Evolutionary conservation across 2,113 vertebrate genomes (phyloP), one percentile per base, ranked within the genome.

Genomic region (Limanda limanda): DNA sequence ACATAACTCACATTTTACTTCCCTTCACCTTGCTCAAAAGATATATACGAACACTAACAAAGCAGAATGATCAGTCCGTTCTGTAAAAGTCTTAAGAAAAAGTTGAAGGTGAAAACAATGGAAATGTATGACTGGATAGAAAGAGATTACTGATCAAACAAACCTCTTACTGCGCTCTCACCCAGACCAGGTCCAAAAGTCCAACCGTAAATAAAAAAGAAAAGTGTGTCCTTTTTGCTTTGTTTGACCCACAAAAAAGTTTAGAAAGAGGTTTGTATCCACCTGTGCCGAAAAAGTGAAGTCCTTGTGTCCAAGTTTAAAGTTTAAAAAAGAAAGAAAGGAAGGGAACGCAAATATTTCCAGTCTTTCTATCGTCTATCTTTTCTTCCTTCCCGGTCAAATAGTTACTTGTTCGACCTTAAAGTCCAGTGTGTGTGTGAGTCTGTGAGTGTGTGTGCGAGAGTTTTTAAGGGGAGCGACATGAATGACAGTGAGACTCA

Each of bases 181-280:
- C 76, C 35, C 54, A 86, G 85, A 88, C 86, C 76, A 76, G 71
- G 87, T 92, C 88, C 88, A 88, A 92, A 91, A 82, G 92, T 93
- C 88, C 89, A 88, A 18, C 66, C 72, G 60, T 64, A 79, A 74
- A 60, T 45, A n/a, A 47, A 68, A 78, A 76, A 71, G 67, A 23
- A 68, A 31, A 61, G 14, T 11, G 79, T 81, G 87, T 90, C 85
- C 90, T 81, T 60, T 48, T 52, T 51, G 63, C 55, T 71, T 67
- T 23, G 62, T 64, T 51, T 54, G 63, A 64, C 70, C 70, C 73
- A 47, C 47, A 20, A 51, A 56, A 31, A 58, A 31, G 63, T 52
- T 78, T 68, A 6, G 35, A 13, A 15, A 67, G 73, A 63, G n/a
- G 48, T 77, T 45, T 72, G 48, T 89, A 82, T 92, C 89, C 93